Evolutionary conservation across 2,888 invertebrate species (phyloP), one percentile per base, ranked within the genome.

Genomic region (Tetragonula carbonaria): DNA sequence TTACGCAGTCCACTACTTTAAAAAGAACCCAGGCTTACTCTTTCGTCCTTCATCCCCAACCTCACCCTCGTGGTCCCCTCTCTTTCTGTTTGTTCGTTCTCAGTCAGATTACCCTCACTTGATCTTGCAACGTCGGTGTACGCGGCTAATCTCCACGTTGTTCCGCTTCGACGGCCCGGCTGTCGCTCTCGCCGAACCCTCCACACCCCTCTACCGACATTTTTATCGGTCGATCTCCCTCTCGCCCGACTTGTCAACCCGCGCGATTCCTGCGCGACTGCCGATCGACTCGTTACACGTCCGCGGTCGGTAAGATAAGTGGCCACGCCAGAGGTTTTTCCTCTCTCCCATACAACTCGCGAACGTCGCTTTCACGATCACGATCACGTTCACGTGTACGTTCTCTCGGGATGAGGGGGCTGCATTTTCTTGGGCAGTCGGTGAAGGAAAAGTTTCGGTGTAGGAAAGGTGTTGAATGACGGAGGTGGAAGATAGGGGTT

Each of bases 81-180:
- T 21, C 51, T 55, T 71, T 70, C 76, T 74, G 75, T 87, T 84
- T 77, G 82, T 88, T 86, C 80, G 74, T 82, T 73, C 68, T n/a
- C 88, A 73, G 72, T 80, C 82, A 77, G 88, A 88, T 87, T 78
- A 81, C 78, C 67, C 76, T 75, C 62, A 68, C 50, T 75, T 62
- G 85, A 81, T 83, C 79, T 77, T 65, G 57, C 65, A 67, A 16
- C 83, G 45, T n/a, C 76, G 74, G 59, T 63, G 62, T 63, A 72
- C 82, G 68, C 63, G 53, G 80, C 81, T 88, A 88, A 88, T 88
- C 88, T 76, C 75, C 45, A 45, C 87, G 78, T 79, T 74, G 80
- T 85, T 88, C 78, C 88, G 72, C 80, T 59, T 74, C 78, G 73
- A 73, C 77, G 84, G 66, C 45, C 67, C 75, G 13, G 33, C 66